Evolutionary conservation across 1,140 invertebrate genomes (phyloP), one percentile per base, ranked within the genome.

Genomic region (Homalodisca vitripennis): DNA sequence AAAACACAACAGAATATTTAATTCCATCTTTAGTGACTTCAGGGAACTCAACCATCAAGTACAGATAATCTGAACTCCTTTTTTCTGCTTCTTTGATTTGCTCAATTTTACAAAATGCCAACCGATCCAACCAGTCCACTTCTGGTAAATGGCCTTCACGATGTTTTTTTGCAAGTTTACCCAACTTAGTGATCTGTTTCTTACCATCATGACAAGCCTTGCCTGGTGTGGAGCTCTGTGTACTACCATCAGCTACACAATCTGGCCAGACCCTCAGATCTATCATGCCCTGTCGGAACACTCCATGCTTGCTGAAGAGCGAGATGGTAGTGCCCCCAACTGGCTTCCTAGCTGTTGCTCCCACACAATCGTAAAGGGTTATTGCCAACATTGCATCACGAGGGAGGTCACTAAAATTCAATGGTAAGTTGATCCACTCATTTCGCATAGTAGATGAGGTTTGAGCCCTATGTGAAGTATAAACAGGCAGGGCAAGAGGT

Each of bases 101-200:
- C 81, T 98, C 97, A 60, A 99, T 95, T 81, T 98, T 94, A 32
- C 94, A 83, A 80, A 99, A 98, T 10, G 97, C 96, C 41, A 99
- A 82, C 73, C 95, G 84, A 80, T 99, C 97, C 46, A 99, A 79
- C 98, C 98, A 99, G 79, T 98, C 95, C 30, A 98, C 90, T 82
- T 97, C 95, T 32, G 90, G 89, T 78, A 99, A 93, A 77, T 97
- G 94, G 12, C 97, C 97, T 81, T 95, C 95, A 67, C 92, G 83
- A 79, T 98, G 94, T 77, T 96, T 97, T 78, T 98, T 99, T 0
- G 92, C 92, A 30, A 98, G 81, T 81, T 98, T 98, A 0, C 92
- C 89, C 0, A 98, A 82, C 55, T 92, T 83, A 74, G 92, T 91
- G 92, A 97, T 97, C 77, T 94, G 91, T 72, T 94, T 92, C 78